Percentiles rank a stretch among this genome's conserved stretches.
Conservation (phyloP, 2,888 invertebrate genomes). For the Ecdyonurus torrentis region DNA sequence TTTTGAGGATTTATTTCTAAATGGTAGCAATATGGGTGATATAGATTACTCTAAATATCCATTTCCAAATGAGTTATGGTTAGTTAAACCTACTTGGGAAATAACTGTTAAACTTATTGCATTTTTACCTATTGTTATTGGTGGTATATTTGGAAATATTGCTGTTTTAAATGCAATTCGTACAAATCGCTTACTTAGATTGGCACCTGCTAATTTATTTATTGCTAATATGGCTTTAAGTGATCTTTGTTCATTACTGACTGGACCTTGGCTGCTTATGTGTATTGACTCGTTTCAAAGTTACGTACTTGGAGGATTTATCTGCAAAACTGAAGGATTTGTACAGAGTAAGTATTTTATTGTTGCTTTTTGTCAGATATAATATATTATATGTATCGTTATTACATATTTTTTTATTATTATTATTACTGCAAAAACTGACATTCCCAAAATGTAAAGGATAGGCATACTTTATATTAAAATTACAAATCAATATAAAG, state of each 20-base stretch:
- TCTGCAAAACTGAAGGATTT: conserved; percentile 63
- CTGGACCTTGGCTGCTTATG: conserved; percentile 62
- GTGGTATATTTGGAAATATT: conserved; percentile 49
- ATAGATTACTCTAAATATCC: not conserved
- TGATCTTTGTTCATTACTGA: conserved; percentile 44
- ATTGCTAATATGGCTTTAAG: conserved; percentile 58
- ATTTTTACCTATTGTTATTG: conserved; percentile 40
- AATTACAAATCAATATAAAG: too few relatives aligned
- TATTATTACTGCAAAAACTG: too few relatives aligned
- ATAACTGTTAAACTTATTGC: conserved; percentile 40
- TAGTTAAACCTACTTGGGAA: conserved; percentile 37
- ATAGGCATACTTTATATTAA: too few relatives aligned
- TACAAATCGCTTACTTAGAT: conserved; percentile 40
- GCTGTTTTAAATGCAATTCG: conserved; percentile 44
- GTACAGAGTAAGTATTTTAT: conserved; percentile 39
- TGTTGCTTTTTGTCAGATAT: too few relatives aligned
- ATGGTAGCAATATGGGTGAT: not conserved
- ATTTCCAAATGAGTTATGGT: conserved; percentile 46
- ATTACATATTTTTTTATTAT: not conserved
- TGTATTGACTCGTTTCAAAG: conserved; percentile 61
- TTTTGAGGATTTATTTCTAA: too few relatives aligned
- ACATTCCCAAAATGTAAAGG: too few relatives aligned
- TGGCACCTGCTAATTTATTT: conserved; percentile 49
- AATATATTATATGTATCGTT: not conserved
- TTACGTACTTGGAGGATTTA: conserved; percentile 51